phyloP scores from a whole-genome alignment of 2,888 invertebrate species.

The Acanthosepion lycidas region DNA sequence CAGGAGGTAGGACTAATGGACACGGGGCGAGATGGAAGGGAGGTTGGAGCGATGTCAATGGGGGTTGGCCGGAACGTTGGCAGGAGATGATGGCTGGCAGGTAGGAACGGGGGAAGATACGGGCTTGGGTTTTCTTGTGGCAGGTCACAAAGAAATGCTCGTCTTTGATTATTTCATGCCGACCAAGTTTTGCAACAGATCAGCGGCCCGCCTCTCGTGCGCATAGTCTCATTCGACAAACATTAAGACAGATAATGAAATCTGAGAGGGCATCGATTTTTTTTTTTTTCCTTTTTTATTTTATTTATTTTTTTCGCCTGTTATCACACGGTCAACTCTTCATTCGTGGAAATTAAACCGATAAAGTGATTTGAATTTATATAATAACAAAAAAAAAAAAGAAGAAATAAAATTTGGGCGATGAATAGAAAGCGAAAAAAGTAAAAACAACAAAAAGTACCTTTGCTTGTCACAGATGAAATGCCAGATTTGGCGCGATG shows the following conservation, averaged over 20 bases:
- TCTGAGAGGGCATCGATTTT: slow-evolving; percentile 4
- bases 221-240: neutral
- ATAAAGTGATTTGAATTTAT: neutral
- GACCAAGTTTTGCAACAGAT: neutral
- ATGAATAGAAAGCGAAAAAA: neutral
- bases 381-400: neutral
- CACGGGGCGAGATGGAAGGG: neutral
- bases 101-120: neutral
- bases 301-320: neutral
- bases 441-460: neutral
- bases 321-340: neutral
- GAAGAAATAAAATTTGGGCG: neutral
- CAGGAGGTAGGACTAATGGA: neutral
- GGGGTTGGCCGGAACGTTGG: neutral
- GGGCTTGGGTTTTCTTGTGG: neutral
- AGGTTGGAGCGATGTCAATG: neutral
- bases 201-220: neutral
- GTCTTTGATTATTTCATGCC: slow-evolving; percentile 15
- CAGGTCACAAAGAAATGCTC: slow-evolving; percentile 33
- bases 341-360: neutral
- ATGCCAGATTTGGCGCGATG: slow-evolving; percentile 11
- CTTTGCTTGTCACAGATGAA: neutral
- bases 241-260: neutral
- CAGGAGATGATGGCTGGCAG: neutral
- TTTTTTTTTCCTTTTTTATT: neutral